Percentiles rank a stretch among this genome's conserved stretches.
Evolutionary conservation across 2,888 invertebrate genomes (phyloP).

Genomic region (Orthonevra nobilis): DNA sequence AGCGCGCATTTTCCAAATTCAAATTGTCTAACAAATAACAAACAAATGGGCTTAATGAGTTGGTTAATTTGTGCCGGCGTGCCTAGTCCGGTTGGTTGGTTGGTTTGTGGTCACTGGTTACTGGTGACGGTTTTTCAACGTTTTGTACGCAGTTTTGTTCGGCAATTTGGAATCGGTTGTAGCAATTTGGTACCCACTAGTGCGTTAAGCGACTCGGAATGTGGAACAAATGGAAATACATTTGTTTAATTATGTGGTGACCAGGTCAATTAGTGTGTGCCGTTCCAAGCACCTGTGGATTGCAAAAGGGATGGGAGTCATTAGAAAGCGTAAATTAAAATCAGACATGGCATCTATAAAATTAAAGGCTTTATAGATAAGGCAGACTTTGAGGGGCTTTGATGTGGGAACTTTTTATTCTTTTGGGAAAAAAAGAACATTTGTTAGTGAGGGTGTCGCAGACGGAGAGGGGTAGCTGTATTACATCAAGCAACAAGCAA

Average conservation of each 20-base stretch:
- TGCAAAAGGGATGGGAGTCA: conserved; percentile 9
- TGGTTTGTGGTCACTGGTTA: conserved; percentile 52
- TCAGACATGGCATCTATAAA: too few relatives aligned
- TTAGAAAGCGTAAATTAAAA: conserved; percentile 36
- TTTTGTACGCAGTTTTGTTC: conserved; percentile 62
- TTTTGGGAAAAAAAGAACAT: too few relatives aligned
- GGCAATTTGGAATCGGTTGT: conserved; percentile 55
- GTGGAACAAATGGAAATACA: conserved; percentile 57
- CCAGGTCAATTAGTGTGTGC: conserved; percentile 60
- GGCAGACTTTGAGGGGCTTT: too few relatives aligned
- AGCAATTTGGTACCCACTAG: conserved; percentile 66
- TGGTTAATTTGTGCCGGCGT: conserved; percentile 62
- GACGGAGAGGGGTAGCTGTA: too few relatives aligned
- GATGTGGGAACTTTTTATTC: too few relatives aligned
- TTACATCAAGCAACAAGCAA: too few relatives aligned
- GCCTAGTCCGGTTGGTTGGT: conserved; percentile 19
- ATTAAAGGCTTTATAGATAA: too few relatives aligned
- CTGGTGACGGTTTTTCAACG: conserved; percentile 38
- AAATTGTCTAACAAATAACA: conserved; percentile 66
- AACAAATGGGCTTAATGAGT: conserved; percentile 70
- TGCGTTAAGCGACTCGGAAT: conserved; percentile 52
- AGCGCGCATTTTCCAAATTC: conserved; percentile 19
- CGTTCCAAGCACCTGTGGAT: conserved; percentile 51
- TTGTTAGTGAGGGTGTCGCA: too few relatives aligned
- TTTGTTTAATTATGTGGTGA: conserved; percentile 68